Percentiles rank a stretch among this genome's conserved stretches.
Evolutionary conservation across 2,113 vertebrate species (phyloP).

Genomic region (Hydrolagus affinis): DNA sequence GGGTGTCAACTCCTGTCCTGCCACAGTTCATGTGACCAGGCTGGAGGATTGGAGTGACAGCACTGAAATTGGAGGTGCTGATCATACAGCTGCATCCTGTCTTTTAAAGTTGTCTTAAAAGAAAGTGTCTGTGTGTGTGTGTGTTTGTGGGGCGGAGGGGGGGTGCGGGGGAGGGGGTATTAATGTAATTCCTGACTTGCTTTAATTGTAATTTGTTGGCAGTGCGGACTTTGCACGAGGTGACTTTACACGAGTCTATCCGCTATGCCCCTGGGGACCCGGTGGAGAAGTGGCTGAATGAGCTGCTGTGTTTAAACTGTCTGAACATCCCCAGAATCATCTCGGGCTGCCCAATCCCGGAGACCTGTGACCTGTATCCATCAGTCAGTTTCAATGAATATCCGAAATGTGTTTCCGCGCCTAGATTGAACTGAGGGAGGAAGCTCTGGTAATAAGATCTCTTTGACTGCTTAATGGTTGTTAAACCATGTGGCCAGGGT

Average conservation of each 20-base stretch:
- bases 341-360: conserved; percentile 86
- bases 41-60: neutral
- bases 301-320: conserved; percentile 89
- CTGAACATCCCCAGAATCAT: conserved; percentile 82
- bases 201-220: conserved; percentile 32
- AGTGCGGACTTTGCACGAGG: conserved; percentile 79
- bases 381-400: neutral
- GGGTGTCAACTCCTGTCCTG: neutral
- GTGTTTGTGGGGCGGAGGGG: no score
- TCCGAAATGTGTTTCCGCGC: neutral
- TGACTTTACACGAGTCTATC: conserved; percentile 89
- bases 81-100: neutral
- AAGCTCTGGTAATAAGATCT: no score
- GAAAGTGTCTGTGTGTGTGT: no score
- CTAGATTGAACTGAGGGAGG: no score
- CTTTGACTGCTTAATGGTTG: no score
- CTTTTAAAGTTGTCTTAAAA: neutral
- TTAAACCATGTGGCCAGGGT: no score
- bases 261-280: conserved; percentile 79
- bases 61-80: neutral
- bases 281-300: conserved; percentile 91
- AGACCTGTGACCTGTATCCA: conserved; percentile 94
- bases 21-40: neutral
- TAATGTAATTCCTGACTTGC: neutral
- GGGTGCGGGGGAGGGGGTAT: no score